phyloP scores from a whole-genome alignment of 2,888 invertebrate species.

The Horisme vitalbata region DNA sequence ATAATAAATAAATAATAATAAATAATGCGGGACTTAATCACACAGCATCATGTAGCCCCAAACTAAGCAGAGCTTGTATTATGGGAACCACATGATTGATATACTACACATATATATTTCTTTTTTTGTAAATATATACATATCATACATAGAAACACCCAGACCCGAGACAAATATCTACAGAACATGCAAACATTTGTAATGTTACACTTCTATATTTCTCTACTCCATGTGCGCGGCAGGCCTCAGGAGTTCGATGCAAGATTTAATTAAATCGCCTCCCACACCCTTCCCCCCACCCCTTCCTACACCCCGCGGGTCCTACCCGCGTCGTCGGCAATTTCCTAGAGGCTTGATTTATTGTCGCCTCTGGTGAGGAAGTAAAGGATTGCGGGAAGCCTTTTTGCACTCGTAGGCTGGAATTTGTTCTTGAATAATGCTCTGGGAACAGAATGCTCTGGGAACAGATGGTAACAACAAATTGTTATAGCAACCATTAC shows the following conservation, averaged over 20 bases:
- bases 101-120: too few relatives aligned
- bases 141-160: too few relatives aligned
- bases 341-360: slow-evolving; percentile 82
- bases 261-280: slow-evolving; percentile 85
- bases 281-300: slow-evolving; percentile 36
- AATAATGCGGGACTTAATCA: too few relatives aligned
- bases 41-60: too few relatives aligned
- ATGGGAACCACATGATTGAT: too few relatives aligned
- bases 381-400: slow-evolving; percentile 73
- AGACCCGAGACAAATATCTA: too few relatives aligned
- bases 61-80: too few relatives aligned
- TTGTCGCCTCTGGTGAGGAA: slow-evolving; percentile 70
- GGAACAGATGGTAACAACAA: neutral
- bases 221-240: slow-evolving; percentile 38
- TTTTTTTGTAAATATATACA: too few relatives aligned
- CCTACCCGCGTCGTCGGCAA: slow-evolving; percentile 63
- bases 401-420: slow-evolving; percentile 43
- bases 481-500: too few relatives aligned
- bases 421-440: slow-evolving; percentile 34
- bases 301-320: slow-evolving; percentile 24
- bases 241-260: slow-evolving; percentile 83
- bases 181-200: too few relatives aligned
- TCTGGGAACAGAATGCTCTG: too few relatives aligned
- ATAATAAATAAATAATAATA: too few relatives aligned
- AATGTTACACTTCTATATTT: slow-evolving; percentile 3